Evolutionary conservation across 1,140 invertebrate species (phyloP).

Genomic region (Tetramorium parvispinum): DNA sequence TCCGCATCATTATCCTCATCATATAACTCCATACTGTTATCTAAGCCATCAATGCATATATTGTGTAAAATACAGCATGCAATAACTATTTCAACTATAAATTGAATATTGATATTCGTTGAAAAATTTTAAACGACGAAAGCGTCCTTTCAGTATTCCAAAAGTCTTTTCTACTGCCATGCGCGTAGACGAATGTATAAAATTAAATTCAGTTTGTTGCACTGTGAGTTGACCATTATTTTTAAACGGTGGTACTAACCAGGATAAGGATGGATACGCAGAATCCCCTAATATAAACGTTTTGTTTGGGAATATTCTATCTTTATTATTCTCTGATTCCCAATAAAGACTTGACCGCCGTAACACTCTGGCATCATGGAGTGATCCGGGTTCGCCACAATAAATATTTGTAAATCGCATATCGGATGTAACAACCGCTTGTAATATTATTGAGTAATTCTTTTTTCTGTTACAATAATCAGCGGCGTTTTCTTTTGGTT

Average conservation of each 20-base stretch:
- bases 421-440: neutral
- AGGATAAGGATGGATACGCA: neutral
- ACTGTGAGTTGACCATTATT: no score
- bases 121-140: slow-evolving; percentile 11
- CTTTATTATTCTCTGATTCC: neutral
- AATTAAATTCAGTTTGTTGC: slow-evolving; percentile 2
- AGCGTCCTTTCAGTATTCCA: neutral
- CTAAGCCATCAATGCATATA: neutral
- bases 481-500: neutral
- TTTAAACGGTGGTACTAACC: neutral
- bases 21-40: neutral
- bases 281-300: slow-evolving; percentile 15
- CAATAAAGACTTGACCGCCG: slow-evolving; percentile 1
- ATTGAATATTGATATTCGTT: neutral
- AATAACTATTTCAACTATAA: neutral
- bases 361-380: neutral
- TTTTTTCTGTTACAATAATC: neutral
- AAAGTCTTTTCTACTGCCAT: neutral
- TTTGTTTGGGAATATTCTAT: neutral
- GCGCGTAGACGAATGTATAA: slow-evolving; percentile 19
- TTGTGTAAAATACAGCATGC: neutral
- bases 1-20: neutral
- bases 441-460: no score
- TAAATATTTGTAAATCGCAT: neutral
- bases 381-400: neutral